A percentile compares a stretch with the other conserved stretches of the same genome.
Evolutionary conservation across 2,113 vertebrate species (phyloP).

Genomic region (Istiophorus platypterus): DNA sequence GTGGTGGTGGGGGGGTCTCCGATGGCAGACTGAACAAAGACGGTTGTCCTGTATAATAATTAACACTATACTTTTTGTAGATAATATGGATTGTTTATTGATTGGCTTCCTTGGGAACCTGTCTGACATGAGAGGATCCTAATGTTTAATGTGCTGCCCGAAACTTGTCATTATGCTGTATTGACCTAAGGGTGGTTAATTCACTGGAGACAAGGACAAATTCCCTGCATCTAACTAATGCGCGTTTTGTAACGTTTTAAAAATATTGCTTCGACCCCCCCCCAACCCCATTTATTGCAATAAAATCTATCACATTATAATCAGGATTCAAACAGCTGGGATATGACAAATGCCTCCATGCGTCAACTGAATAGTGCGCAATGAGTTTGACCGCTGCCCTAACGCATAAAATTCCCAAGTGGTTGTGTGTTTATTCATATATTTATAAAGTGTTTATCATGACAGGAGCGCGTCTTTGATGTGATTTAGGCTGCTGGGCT

Average conservation of each 20-base stretch:
- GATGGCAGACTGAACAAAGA: neutral
- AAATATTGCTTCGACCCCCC: neutral
- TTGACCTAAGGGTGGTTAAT: constrained; percentile 1
- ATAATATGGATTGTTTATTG: constrained; percentile 59
- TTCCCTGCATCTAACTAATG: neutral
- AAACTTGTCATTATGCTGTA: constrained; percentile 25
- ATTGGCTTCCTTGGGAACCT: constrained; percentile 42
- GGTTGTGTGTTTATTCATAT: constrained; percentile 6
- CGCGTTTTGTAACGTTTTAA: neutral
- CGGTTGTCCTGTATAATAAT: constrained; percentile 21
- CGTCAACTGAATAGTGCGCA: neutral
- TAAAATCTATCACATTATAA: neutral
- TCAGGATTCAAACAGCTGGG: neutral
- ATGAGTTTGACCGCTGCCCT: constrained; percentile 6
- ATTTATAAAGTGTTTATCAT: neutral
- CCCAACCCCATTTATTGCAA: no score
- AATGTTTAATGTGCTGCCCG: constrained; percentile 21
- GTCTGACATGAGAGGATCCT: constrained; percentile 9
- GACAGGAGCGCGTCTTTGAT: neutral
- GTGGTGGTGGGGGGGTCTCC: neutral
- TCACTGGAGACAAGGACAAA: constrained; percentile 10
- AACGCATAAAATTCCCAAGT: neutral
- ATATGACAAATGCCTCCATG: neutral
- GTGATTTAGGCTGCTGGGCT: neutral
- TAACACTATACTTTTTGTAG: constrained; percentile 23